These are phyloP conservation scores for Saguinus midas DNA, from an alignment of 2,113 vertebrate genomes.

Conservation along the genomic window DNA sequence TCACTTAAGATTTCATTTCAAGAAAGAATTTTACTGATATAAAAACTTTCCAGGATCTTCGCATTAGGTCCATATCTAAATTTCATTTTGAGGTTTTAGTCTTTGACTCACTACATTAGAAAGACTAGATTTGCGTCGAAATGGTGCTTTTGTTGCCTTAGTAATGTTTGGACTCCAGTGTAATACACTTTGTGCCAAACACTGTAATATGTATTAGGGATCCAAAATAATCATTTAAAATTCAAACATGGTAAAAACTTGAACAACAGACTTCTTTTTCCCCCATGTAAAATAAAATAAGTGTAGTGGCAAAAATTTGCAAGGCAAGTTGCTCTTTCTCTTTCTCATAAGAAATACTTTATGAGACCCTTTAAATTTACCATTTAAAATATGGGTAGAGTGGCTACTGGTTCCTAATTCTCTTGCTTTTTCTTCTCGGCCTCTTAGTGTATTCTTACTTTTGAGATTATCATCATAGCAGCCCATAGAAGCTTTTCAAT, in stretches of 20 bases:
- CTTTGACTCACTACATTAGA: not conserved
- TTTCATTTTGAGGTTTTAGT: not conserved
- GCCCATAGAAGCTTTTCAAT: not conserved
- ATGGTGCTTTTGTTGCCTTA: not conserved
- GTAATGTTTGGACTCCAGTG: not conserved
- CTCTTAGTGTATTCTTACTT: not conserved
- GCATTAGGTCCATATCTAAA: not conserved
- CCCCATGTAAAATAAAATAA: not conserved
- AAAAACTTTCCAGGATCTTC: not conserved
- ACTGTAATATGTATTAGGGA: not conserved
- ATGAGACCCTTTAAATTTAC: not conserved
- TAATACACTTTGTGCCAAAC: not conserved
- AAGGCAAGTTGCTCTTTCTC: not conserved
- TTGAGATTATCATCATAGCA: not conserved
- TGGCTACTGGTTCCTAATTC: not conserved
- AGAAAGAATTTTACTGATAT: not conserved
- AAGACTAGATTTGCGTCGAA: not conserved
- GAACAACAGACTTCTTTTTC: not conserved
- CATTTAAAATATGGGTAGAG: not conserved
- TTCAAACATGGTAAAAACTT: not conserved
- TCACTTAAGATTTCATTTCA: conserved; percentile 4
- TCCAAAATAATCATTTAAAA: not conserved
- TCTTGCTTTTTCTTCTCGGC: not conserved
- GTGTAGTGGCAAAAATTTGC: not conserved
- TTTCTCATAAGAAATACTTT: not conserved